A percentile compares a stretch with the other conserved stretches of the same genome.
phyloP scores from a whole-genome alignment of 1,140 invertebrate genomes.

The Ladona fulva region DNA sequence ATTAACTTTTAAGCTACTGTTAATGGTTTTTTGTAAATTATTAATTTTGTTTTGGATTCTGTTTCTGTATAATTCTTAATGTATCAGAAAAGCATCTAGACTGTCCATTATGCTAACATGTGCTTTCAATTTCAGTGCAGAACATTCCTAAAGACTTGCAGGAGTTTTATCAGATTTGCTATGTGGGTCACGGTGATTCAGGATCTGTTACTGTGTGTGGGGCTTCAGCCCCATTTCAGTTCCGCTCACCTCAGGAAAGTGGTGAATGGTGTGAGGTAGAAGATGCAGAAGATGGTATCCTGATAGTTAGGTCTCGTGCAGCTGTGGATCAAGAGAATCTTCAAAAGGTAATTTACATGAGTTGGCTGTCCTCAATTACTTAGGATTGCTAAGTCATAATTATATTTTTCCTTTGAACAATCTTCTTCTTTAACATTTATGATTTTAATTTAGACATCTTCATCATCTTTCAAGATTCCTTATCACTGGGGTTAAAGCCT shows the following conservation, averaged over 20 bases:
- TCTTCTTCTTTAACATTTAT: no score
- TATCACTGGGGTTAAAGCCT: no score
- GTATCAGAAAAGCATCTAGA: no score
- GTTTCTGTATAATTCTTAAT: no score
- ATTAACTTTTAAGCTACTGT: no score
- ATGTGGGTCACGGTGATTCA: conserved; percentile 20
- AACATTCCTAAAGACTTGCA: conserved; percentile 23
- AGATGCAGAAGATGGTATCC: conserved; percentile 21
- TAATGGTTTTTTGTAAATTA: no score
- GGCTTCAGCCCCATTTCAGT: conserved; percentile 24
- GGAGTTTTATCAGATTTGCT: conserved; percentile 26
- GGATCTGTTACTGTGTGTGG: conserved; percentile 18
- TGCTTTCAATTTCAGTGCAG: conserved; percentile 20
- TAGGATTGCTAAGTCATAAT: no score
- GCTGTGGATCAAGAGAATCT: not conserved
- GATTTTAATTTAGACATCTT: no score
- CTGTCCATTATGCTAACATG: no score
- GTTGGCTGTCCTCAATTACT: not conserved
- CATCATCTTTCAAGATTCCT: no score
- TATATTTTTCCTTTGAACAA: no score
- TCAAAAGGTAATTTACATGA: not conserved
- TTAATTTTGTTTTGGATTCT: no score
- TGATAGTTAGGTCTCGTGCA: conserved; percentile 18
- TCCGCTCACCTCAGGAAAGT: conserved; percentile 19
- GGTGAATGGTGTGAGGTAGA: conserved; percentile 24